Evolutionary conservation across 2,797 vertebrate genomes (phyloP), one percentile per base, ranked within the genome.

Genomic region (Oryzias sinensis): DNA sequence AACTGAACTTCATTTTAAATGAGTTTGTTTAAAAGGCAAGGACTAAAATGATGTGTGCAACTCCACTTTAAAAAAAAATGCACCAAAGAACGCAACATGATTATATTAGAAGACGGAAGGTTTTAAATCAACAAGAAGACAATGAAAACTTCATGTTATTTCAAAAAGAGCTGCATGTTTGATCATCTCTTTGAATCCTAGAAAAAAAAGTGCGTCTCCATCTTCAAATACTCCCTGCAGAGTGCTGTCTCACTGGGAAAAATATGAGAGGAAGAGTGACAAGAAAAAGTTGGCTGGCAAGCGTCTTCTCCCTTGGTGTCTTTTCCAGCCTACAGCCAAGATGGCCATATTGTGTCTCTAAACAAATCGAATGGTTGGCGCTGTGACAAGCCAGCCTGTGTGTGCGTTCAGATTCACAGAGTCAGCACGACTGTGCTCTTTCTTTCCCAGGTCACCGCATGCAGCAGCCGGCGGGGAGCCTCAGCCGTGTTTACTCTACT

Each of bases 281-380:
- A 65, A 79, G 68, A 83, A 65, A 82, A 81, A 82, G 81, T 84
- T 80, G 80, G 83, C 80, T 81, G 77, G 73, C 74, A 67, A 73
- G 57, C 43, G 44, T 17, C 14, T n/a, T 59, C 76, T 83, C 83
- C 82, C 86, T 75, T 27, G 44, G 74, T 16, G 53, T 77, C 79
- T 85, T 54, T 72, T 78, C 56, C 72, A 85, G 79, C 70, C 53
- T 68, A 70, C 79, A 68, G 87, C 87, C 89, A 90, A 87, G 75
- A 80, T 48, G 80, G 81, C 84, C 88, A 90, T 85, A 86, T 86
- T 90, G 87, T 83, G 85, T 81, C 82, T 87, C 83, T 79, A 82
- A 90, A 90, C 84, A 85, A 90, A 87, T 89, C 65, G 85, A 89
- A 83, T 53, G 68, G 54, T 83, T 89, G 88, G 84, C 87, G 71